Percentiles rank a stretch among this genome's conserved stretches.
Evolutionary conservation across 2,797 vertebrate genomes (phyloP).

Genomic region (Phalanger gymnotis): DNA sequence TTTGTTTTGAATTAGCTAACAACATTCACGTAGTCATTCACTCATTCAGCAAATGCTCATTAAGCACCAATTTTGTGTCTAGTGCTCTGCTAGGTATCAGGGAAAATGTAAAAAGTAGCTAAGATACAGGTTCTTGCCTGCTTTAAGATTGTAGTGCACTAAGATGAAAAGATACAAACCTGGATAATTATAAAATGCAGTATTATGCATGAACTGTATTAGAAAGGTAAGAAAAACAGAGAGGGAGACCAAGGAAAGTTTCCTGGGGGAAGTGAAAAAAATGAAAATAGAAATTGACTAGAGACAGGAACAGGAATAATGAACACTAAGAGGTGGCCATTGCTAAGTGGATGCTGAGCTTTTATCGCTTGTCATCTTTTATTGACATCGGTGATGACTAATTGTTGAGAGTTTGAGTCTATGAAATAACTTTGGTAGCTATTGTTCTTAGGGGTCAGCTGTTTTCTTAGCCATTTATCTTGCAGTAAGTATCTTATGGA

Average conservation of each 20-base stretch:
- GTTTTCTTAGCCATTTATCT: background rate
- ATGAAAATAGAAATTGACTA: background rate
- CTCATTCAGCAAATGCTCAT: background rate
- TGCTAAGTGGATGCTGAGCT: background rate
- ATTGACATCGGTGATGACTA: background rate
- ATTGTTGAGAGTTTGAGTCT: background rate
- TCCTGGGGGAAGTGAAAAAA: background rate
- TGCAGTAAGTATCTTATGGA: background rate
- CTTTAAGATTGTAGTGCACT: background rate
- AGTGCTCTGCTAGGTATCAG: background rate
- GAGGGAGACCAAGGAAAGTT: background rate
- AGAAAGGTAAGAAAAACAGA: background rate
- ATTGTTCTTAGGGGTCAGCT: no score
- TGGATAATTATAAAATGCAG: background rate
- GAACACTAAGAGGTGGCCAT: background rate
- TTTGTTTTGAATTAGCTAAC: constrained; percentile 17
- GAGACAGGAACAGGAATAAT: background rate
- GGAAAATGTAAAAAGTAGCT: background rate
- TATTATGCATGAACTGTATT: background rate
- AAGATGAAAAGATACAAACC: background rate
- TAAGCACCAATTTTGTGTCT: background rate
- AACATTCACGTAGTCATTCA: background rate
- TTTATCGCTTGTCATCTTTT: background rate
- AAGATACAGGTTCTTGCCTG: background rate
- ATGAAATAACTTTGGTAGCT: background rate